Conservation (phyloP, 2,797 vertebrate species). For the Myripristis murdjan region DNA sequence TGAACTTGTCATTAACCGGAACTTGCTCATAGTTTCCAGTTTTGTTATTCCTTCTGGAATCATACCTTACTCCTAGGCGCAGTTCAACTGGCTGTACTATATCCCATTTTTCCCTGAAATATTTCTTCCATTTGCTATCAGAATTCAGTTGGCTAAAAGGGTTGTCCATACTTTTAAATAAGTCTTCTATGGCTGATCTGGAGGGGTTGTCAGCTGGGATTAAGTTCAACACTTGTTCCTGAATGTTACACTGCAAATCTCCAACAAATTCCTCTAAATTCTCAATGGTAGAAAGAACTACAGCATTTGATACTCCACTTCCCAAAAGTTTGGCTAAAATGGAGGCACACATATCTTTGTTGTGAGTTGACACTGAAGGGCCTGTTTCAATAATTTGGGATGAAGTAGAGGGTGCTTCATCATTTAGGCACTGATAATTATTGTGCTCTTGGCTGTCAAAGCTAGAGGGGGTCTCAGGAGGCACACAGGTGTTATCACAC, state of each 20-base stretch:
- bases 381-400: neutral
- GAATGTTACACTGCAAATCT: slow-evolving; percentile 37
- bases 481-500: too few relatives aligned
- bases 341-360: slow-evolving; percentile 16
- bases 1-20: slow-evolving; percentile 12
- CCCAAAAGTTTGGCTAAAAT: slow-evolving; percentile 19
- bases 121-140: slow-evolving; percentile 13
- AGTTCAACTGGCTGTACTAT: slow-evolving; percentile 23
- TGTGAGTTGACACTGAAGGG: neutral
- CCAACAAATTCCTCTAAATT: slow-evolving; percentile 47
- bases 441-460: neutral
- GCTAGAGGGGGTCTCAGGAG: too few relatives aligned
- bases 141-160: slow-evolving; percentile 27
- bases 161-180: slow-evolving; percentile 44
- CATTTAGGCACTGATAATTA: slow-evolving; percentile 17
- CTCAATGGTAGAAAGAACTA: slow-evolving; percentile 38
- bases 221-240: slow-evolving; percentile 31
- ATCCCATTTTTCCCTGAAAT: slow-evolving; percentile 22
- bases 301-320: slow-evolving; percentile 39
- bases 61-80: neutral
- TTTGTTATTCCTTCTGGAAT: neutral
- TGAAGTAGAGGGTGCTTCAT: slow-evolving; percentile 8
- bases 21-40: slow-evolving; percentile 10
- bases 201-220: neutral
- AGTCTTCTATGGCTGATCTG: slow-evolving; percentile 28